Evolutionary conservation across 1,140 invertebrate genomes (phyloP), one percentile per base, ranked within the genome.

Genomic region (Linepithema humile): DNA sequence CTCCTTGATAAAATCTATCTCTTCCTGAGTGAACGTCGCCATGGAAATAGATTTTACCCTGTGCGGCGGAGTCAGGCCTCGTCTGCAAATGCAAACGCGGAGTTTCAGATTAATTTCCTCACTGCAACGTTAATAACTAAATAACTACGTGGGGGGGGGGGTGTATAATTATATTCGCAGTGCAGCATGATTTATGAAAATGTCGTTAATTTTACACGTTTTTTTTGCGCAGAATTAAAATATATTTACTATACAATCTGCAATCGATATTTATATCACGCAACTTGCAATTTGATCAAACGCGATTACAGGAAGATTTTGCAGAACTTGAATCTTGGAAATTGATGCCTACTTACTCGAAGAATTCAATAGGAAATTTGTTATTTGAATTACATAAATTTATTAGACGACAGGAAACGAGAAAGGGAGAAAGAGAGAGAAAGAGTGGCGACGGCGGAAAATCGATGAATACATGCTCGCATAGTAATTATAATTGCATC

Each of bases 1-100:
- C 77, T 96, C 95, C 95, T 97, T 97, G 85, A 99, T 95, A 91
- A 98, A 97, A 93, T 99, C 98, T 92, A 99, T 97, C 95, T 99
- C 99, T 87, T 99, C 99, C 86, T 97, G 96, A 83, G 97, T 98
- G 94, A 99, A 99, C 90, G 97, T 99, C 55, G 99, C 98, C 99
- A 99, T 99, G 7, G 98, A 99, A 90, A 99, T 99, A 45, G 99
- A 99, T 95, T 99, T 99, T 38, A 99, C 98, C 86, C 99, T 95
- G 94, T 99, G 98, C 83, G 99, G 99, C 60, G 99, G 99, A 91
- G 98, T 99, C 87, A 99, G 95, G 69, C 99, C 99, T 93, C 99
- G 96, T 93, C 98, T 99, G 95, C 0, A 93, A 92, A 70, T 55
- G 50, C 15, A 75, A 85, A 69, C 3, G 40, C 48, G 1, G n/a